Conservation (phyloP, 2,113 vertebrate species). For the Tetrax tetrax region DNA sequence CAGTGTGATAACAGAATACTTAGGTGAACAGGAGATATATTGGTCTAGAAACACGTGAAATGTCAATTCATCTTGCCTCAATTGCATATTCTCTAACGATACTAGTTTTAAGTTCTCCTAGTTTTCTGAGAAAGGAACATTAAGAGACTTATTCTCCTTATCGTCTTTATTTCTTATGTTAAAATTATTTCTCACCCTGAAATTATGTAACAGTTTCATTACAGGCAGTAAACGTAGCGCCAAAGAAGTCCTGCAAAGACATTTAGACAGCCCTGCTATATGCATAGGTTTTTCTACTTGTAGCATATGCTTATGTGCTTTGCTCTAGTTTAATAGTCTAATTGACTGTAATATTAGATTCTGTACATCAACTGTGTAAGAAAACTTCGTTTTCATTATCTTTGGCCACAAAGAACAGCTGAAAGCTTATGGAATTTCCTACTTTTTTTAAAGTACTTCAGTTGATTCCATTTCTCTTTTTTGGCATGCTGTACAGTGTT, state of each 20-base stretch:
- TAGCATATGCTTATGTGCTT: neutral
- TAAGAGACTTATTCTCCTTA: neutral
- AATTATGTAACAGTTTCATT: neutral
- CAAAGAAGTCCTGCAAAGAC: neutral
- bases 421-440: neutral
- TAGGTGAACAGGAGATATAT: neutral
- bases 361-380: neutral
- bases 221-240: neutral
- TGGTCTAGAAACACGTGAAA: neutral
- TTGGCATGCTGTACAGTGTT: neutral
- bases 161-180: neutral
- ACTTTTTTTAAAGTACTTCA: neutral
- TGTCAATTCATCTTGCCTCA: neutral
- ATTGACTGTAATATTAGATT: neutral
- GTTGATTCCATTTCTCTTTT: neutral
- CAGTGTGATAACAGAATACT: neutral
- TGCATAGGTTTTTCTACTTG: neutral
- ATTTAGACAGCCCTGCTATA: neutral
- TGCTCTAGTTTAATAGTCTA: neutral
- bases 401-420: neutral
- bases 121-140: neutral
- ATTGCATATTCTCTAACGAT: neutral
- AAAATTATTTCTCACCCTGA: neutral
- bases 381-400: neutral
- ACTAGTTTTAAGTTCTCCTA: neutral